Conservation (phyloP, 2,888 invertebrate genomes). For the Lapara coniferarum region DNA sequence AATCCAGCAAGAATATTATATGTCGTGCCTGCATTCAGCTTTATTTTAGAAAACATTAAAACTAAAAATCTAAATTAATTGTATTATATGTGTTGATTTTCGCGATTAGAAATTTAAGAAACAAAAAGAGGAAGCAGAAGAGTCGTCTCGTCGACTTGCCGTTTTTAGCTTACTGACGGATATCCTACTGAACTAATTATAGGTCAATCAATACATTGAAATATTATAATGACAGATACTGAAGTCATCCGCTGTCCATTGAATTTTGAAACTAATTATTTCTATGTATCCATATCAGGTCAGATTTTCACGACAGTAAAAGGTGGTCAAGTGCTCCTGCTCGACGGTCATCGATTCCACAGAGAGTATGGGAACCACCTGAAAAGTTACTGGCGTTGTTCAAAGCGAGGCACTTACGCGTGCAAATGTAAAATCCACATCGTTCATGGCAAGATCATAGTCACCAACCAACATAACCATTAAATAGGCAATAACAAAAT, state of each 20-base stretch:
- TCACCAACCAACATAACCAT: constrained; percentile 54
- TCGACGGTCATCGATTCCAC: constrained; percentile 57
- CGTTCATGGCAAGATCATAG: constrained; percentile 49
- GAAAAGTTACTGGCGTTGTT: constrained; percentile 66
- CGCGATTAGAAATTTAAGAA: too few relatives aligned
- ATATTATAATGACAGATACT: too few relatives aligned
- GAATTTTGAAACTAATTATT: not conserved
- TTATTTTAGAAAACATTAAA: too few relatives aligned
- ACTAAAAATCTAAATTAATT: too few relatives aligned
- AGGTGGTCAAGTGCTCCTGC: constrained; percentile 58
- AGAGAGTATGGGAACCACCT: constrained; percentile 55
- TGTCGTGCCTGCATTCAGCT: too few relatives aligned
- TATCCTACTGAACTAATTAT: too few relatives aligned
- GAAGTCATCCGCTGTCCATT: not conserved
- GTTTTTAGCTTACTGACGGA: too few relatives aligned
- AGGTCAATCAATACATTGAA: too few relatives aligned
- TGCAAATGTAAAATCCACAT: constrained; percentile 62
- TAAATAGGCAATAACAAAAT: not conserved
- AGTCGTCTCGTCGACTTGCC: too few relatives aligned
- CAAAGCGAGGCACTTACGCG: constrained; percentile 49
- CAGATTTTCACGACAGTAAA: constrained; percentile 53
- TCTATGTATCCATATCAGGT: constrained; percentile 36
- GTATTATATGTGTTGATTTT: too few relatives aligned
- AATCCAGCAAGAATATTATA: too few relatives aligned
- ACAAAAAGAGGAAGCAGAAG: too few relatives aligned